These are phyloP conservation scores for Capreolus pygargus DNA, from an alignment of 2,113 vertebrate genomes.

Conservation along the genomic window DNA sequence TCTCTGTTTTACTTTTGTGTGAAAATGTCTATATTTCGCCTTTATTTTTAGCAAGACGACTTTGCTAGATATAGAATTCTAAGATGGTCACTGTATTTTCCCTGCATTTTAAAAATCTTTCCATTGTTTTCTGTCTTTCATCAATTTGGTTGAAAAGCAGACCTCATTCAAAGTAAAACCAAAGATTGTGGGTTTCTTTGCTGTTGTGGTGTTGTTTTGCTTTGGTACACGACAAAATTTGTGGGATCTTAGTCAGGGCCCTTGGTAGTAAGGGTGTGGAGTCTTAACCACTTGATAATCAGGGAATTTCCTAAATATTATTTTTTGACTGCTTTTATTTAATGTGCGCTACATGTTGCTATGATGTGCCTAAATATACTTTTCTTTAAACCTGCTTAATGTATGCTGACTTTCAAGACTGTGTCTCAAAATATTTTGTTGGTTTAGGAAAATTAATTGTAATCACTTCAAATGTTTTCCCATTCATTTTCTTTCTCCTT, in stretches of 20 bases:
- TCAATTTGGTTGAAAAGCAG: background rate
- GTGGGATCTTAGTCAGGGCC: background rate
- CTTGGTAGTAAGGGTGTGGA: background rate
- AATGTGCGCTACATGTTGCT: background rate
- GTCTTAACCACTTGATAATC: background rate
- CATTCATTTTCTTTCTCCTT: background rate
- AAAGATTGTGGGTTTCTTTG: background rate
- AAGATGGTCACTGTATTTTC: background rate
- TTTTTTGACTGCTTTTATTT: background rate
- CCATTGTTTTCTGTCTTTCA: background rate
- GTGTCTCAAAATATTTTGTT: background rate
- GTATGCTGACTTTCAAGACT: background rate
- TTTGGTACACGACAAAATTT: background rate
- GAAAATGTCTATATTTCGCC: background rate
- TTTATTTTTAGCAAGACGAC: background rate
- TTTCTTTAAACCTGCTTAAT: background rate
- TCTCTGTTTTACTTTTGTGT: background rate
- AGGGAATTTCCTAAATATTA: background rate
- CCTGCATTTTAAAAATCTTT: background rate
- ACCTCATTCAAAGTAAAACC: background rate
- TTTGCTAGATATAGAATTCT: background rate
- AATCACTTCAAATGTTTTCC: background rate
- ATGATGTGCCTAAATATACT: background rate
- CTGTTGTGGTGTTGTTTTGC: background rate
- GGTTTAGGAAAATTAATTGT: background rate